A percentile compares a stretch with the other conserved stretches of the same genome.
phyloP scores from a whole-genome alignment of 2,888 invertebrate genomes.

The Spicauda simplicius region DNA sequence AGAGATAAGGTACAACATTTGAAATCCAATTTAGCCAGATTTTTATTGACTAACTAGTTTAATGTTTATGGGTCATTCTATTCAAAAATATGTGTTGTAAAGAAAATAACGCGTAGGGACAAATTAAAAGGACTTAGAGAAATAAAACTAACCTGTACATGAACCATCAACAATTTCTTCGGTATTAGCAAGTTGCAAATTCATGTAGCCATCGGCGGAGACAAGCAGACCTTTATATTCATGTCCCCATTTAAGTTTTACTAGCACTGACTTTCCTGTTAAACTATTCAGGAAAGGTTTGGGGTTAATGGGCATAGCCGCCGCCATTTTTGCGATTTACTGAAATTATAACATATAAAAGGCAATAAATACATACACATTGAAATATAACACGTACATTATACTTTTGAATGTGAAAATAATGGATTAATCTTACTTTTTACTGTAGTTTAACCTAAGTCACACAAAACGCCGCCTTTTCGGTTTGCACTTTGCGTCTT shows the following conservation, averaged over 20 bases:
- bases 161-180: constrained; percentile 98
- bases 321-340: constrained; percentile 85
- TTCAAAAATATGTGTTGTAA: too few species aligned
- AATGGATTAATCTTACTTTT: neutral
- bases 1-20: too few species aligned
- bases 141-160: constrained; percentile 88
- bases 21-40: too few species aligned
- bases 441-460: constrained; percentile 29
- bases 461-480: constrained; percentile 4
- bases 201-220: constrained; percentile 99
- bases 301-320: constrained; percentile 98
- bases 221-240: constrained; percentile 99
- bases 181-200: constrained; percentile 98
- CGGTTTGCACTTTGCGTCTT: neutral
- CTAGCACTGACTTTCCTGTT: constrained; percentile 98
- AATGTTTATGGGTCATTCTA: too few species aligned
- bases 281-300: constrained; percentile 99
- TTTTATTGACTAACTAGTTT: too few species aligned
- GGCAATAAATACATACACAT: neutral
- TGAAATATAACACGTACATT: neutral
- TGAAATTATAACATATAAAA: constrained; percentile 32
- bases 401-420: neutral
- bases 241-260: constrained; percentile 99
- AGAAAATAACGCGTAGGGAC: constrained; percentile 40
- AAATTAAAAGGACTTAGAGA: neutral